phyloP scores from a whole-genome alignment of 2,797 vertebrate genomes.

The Melanotaenia maccullochi region DNA sequence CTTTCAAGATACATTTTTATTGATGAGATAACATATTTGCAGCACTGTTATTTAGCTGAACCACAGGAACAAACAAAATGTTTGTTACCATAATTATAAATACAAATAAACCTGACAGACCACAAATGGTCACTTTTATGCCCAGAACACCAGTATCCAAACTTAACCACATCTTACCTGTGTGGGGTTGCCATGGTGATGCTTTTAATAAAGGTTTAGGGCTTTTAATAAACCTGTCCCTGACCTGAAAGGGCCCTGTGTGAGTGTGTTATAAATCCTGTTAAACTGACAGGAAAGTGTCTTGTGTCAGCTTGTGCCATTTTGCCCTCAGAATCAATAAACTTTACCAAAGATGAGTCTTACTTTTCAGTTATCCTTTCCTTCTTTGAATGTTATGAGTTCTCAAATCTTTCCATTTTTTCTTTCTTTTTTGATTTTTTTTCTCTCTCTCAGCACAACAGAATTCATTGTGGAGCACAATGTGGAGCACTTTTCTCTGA shows the following conservation, averaged over 20 bases:
- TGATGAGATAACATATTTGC: not conserved
- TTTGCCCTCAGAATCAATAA: not conserved
- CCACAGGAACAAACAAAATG: not conserved
- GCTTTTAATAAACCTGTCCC: not conserved
- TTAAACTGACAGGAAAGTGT: not conserved
- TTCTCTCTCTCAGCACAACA: not conserved
- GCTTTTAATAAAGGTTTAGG: too few relatives aligned
- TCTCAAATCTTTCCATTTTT: not conserved
- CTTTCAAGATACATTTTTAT: not conserved
- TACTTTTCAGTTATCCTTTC: not conserved
- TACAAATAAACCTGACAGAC: too few relatives aligned
- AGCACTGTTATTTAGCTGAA: not conserved
- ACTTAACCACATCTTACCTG: not conserved
- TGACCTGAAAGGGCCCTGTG: not conserved
- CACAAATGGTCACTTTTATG: not conserved
- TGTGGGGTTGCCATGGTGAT: conserved; percentile 1
- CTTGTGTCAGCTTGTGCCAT: not conserved
- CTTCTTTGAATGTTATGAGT: too few relatives aligned
- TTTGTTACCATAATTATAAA: too few relatives aligned
- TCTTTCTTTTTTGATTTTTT: not conserved
- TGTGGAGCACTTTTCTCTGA: not conserved
- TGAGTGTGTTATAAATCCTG: not conserved
- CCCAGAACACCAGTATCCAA: not conserved
- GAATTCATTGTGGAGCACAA: not conserved
- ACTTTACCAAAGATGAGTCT: not conserved